Evolutionary conservation across 2,888 invertebrate species (phyloP), one percentile per base, ranked within the genome.

Genomic region (Argyra leucocephala): DNA sequence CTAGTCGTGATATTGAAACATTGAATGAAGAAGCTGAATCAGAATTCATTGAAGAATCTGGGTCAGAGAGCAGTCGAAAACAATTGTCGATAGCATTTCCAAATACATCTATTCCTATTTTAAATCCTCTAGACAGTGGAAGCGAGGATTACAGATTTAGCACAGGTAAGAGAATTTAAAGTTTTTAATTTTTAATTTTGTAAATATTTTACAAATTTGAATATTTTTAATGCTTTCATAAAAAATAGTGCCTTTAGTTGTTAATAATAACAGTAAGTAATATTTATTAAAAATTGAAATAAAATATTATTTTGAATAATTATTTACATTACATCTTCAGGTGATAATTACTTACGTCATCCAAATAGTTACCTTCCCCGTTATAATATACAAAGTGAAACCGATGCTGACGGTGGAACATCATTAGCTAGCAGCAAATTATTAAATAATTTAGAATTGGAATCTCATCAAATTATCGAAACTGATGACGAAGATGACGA

Each of bases 331-430:
- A 15, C 1, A 26, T 68, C 63, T 31, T 63, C 74, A 84, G 85
- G 84, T 69, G 86, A 88, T 73, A 86, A 87, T 75, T 91, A 91
- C 80, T 83, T 90, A 74, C 84, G 89, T 73, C 91, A 92, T 82
- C 91, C 90, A 66, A 90, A 93, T 80, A 86, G 88, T 72, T 93
- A 92, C 82, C 84, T 92, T 74, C 90, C 90, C 67, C 75, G 76
- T 65, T 86, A 87, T 77, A 87, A 86, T 75, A 86, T 86, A 73
- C 86, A 85, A 73, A 86, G 85, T 73, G 86, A 86, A 76, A 83
- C 84, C 67, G 86, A 86, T 74, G 83, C 82, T 69, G 86, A 86
- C 73, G 76, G 76, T 66, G 76, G 76, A 67, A 77, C 72, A 58
- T 71, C 73, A 61, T 68, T 73, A 65, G 70, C 69, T 21, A 70